Base-by-base conservation (phyloP, 2,113 vertebrate species). In the Cyanistes caeruleus region DNA sequence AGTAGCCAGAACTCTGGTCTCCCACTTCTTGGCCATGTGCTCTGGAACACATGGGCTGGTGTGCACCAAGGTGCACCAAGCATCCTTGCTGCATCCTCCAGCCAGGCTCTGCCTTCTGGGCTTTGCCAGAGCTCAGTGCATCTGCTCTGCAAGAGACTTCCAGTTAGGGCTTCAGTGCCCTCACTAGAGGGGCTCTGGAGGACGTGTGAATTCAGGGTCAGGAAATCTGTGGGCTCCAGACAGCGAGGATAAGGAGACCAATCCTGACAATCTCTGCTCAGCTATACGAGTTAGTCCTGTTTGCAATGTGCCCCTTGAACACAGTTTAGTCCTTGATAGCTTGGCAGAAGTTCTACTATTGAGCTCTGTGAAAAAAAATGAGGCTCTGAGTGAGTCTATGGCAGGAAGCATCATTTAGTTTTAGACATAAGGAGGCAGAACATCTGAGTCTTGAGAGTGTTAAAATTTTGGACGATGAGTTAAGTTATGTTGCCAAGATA, bases 401-500 rank as follows among this genome's bases (percentile, higher is more conserved):
- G 62, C 49, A 91, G 70, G 48, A 90, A 93, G 87, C 48, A 49
- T 93, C 46, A 48, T 68, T 28, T 31, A 44, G 22, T 96, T 95
- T 93, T 91, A 81, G 60, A 86, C 81, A 81, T 72, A 89, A 90
- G 33, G 70, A 59, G 43, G 33, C 33, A 64, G 63, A 63, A 90
- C 63, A 56, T 81, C 60, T 94, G 59, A 92, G 58, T 52, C 87
- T 80, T 72, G 52, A 87, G 76, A 79, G 43, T 49, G 74, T 56
- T 86, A 62, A 63, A 84, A 37, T 63, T 87, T 80, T 96, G 87
- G 88, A 82, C 3, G 11, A 69, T 85, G 75, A 85, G 35, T 94
- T 92, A 56, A 94, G 65, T 59, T 90, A 73, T 87, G 60, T 87
- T 92, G 62, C 81, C 92, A 68, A 94, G 85, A 44, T 15, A 88